phyloP scores from a whole-genome alignment of 2,113 vertebrate genomes.

The Pituophis catenifer region DNA sequence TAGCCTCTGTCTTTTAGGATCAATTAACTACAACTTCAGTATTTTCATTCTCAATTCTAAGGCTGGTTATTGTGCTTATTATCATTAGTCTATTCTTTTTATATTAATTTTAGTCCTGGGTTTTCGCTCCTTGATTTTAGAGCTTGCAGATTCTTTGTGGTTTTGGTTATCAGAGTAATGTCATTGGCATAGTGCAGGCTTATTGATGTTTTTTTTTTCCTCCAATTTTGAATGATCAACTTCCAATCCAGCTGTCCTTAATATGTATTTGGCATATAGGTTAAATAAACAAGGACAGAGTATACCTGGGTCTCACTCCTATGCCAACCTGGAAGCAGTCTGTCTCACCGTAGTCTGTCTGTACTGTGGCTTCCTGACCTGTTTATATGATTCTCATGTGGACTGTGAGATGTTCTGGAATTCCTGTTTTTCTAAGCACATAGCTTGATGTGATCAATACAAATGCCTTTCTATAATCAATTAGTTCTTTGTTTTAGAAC shows the following conservation, averaged over 20 bases:
- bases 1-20: not conserved
- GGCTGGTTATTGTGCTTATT: not conserved
- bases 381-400: not conserved
- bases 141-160: not conserved
- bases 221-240: not conserved
- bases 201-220: not conserved
- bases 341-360: not conserved
- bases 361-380: not conserved
- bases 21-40: not conserved
- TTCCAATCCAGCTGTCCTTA: not conserved
- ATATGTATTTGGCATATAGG: not conserved
- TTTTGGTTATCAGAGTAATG: not conserved
- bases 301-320: not conserved
- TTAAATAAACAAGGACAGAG: not conserved
- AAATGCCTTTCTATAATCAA: not conserved
- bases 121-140: not conserved
- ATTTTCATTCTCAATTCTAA: not conserved
- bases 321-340: not conserved
- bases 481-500: not conserved
- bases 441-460: not conserved
- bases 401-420: not conserved
- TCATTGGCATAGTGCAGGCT: not conserved
- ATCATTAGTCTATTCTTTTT: not conserved
- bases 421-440: not conserved
- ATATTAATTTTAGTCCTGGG: not conserved